Conservation (phyloP, 2,888 invertebrate species). For the Agrotis ipsilon region DNA sequence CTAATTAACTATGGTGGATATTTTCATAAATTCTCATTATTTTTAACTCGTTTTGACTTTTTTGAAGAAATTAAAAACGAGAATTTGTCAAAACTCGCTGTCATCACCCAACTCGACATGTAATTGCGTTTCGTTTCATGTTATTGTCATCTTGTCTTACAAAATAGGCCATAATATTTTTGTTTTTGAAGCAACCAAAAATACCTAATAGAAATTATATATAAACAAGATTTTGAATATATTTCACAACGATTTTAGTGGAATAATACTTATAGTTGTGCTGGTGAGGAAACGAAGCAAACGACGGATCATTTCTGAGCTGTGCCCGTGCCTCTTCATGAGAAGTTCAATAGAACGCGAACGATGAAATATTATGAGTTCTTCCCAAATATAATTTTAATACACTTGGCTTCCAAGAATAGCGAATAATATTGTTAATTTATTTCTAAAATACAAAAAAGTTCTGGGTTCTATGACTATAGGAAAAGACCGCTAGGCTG, state of each 20-base stretch:
- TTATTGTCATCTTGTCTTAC: conserved; percentile 17
- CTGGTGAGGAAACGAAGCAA: too few species aligned
- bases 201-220: background rate
- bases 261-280: too few species aligned
- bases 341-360: too few species aligned
- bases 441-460: too few species aligned
- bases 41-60: conserved; percentile 70
- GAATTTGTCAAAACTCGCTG: conserved; percentile 81
- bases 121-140: conserved; percentile 68
- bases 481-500: background rate
- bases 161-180: background rate
- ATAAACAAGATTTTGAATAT: background rate
- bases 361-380: too few species aligned
- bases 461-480: too few species aligned
- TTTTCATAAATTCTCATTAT: conserved; percentile 60
- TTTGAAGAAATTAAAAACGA: conserved; percentile 73
- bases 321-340: too few species aligned
- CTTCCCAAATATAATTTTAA: too few species aligned
- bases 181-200: background rate
- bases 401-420: too few species aligned
- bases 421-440: too few species aligned
- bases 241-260: background rate
- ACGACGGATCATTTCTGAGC: too few species aligned
- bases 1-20: conserved; percentile 41
- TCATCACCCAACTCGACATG: conserved; percentile 83